Conservation (phyloP, 92 coral and sea anemone species). For the Zoanthus sociatus region DNA sequence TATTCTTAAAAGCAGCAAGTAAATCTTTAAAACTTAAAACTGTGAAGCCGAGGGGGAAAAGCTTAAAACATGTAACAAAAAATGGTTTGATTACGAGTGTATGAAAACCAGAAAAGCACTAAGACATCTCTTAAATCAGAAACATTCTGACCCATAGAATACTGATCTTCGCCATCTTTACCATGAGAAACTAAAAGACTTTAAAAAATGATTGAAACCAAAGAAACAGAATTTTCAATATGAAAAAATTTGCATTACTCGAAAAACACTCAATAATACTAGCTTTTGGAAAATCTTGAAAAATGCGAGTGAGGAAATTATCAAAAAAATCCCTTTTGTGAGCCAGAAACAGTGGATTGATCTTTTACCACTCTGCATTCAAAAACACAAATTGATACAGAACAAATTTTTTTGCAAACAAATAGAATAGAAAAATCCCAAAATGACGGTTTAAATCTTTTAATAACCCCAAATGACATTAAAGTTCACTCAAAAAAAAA, state of each 20-base stretch:
- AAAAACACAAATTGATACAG: neutral
- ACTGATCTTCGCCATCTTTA: neutral
- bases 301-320: slow-evolving; percentile 34
- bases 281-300: slow-evolving; percentile 18
- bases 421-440: too few relatives aligned
- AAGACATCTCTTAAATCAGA: too few relatives aligned
- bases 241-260: slow-evolving; percentile 10
- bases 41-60: too few relatives aligned
- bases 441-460: neutral
- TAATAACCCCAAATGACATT: slow-evolving; percentile 39
- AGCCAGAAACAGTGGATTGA: slow-evolving; percentile 47
- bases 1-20: too few relatives aligned
- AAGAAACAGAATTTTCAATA: slow-evolving; percentile 1
- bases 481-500: neutral
- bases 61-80: too few relatives aligned
- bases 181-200: slow-evolving; percentile 13
- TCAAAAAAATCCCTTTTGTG: neutral
- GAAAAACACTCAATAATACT: slow-evolving; percentile 20
- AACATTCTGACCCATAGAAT: too few relatives aligned
- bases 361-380: slow-evolving; percentile 42
- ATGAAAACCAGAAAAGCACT: too few relatives aligned
- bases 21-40: too few relatives aligned
- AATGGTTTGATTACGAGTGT: too few relatives aligned
- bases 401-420: neutral
- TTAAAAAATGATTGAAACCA: slow-evolving; percentile 1